Conservation (phyloP, 1,140 invertebrate genomes). For the Lasaia peninsularis region DNA sequence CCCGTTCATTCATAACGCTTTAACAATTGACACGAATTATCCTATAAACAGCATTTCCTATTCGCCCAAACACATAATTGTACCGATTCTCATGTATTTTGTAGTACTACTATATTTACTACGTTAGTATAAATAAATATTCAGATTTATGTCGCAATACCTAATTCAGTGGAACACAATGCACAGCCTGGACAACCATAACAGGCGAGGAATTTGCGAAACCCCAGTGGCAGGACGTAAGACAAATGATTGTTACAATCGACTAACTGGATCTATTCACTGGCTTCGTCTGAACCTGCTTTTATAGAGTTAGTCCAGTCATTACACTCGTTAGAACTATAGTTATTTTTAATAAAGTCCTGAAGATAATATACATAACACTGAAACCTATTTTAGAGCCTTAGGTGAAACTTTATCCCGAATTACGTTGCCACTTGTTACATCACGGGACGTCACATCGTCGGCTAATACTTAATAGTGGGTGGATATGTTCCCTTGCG, state of each 20-base stretch:
- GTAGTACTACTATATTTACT: not conserved
- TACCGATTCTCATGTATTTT: not conserved
- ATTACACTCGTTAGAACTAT: no score
- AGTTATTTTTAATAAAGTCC: no score
- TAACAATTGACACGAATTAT: constrained; percentile 2
- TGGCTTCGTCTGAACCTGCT: constrained; percentile 29
- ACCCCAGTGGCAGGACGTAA: constrained; percentile 28
- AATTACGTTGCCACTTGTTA: no score
- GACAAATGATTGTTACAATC: constrained; percentile 38
- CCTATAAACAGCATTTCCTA: not conserved
- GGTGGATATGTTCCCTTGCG: no score
- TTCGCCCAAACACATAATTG: not conserved
- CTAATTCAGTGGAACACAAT: constrained; percentile 26
- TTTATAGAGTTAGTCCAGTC: constrained; percentile 9
- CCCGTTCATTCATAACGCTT: constrained; percentile 17
- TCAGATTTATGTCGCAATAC: constrained; percentile 28
- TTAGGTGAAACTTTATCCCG: no score
- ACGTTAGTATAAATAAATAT: constrained; percentile 6
- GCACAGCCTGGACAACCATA: constrained; percentile 16
- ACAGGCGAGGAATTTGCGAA: constrained; percentile 30
- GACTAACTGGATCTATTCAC: constrained; percentile 34
- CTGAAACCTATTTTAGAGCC: no score
- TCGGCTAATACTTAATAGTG: no score
- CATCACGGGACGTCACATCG: no score
- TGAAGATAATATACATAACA: no score